Evolutionary conservation across 2,888 invertebrate species (phyloP), one percentile per base, ranked within the genome.

Genomic region (Brachylomia viminalis): DNA sequence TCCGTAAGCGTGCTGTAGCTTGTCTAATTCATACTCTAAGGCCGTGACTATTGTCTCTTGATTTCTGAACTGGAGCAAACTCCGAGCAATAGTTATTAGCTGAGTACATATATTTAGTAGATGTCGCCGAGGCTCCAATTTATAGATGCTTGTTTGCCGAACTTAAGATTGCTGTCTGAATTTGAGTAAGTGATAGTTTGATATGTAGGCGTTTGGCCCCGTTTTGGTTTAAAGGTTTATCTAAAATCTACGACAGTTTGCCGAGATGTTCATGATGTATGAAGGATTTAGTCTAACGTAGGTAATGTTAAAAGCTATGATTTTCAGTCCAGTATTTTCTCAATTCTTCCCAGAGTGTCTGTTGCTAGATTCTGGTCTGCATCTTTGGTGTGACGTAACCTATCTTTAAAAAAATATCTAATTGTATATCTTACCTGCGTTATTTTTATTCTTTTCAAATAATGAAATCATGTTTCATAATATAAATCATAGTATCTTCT

Each of bases 61-160:
- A 82, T 79, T 81, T 85, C 85, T 84, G 72, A 89, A 88, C 77
- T 85, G 74, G 87, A 84, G 84, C 88, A 79, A 88, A 87, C 86
- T 87, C 56, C 47, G 58, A 33, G 80, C 68, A 75, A 68, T 79
- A 75, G 84, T 86, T 86, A 77, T 80, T 79, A 72, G 72, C 65
- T 69, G 78, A 76, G 69, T 76, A 77, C 67, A 80, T 54, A 83
- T 72, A 79, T 79, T 86, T 83, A 79, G 80, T 58, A 66, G 61
- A 71, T 75, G 84, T 79, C 71, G 59, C n/a, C n/a, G 42, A 73
- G n/a, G 30, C 38, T 61, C 71, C 71, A 75, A 84, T 86, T 86
- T 86, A 84, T 76, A 74, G 86, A 78, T 70, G 77, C 66, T 85
- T 78, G 78, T 71, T 83, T 81, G 23, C 72, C 20, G 17, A 83